Conservation (phyloP, 2,797 vertebrate species). For the Gallinago solitaria region DNA sequence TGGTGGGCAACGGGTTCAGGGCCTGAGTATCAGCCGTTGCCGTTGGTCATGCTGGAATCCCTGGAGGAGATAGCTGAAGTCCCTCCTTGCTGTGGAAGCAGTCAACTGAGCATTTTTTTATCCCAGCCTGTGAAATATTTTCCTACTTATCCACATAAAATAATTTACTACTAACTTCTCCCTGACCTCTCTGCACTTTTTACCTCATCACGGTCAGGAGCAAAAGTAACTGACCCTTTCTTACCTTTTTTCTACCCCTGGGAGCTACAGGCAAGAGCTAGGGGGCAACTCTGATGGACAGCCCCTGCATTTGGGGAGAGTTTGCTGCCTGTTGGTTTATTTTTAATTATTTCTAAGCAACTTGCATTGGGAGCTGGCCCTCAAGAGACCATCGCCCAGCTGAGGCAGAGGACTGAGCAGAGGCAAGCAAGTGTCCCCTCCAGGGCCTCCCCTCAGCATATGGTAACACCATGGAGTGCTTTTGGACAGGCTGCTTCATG, state of each 20-base stretch:
- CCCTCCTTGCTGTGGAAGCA: not conserved
- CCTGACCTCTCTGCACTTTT: not conserved
- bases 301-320: not conserved
- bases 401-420: not conserved
- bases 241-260: not conserved
- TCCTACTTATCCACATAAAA: not conserved
- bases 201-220: not conserved
- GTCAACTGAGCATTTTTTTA: not conserved
- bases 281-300: not conserved
- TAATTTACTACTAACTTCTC: not conserved
- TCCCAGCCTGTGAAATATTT: not conserved
- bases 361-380: not conserved
- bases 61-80: not conserved
- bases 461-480: not conserved
- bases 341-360: not conserved
- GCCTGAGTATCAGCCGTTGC: rapidly evolving
- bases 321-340: not conserved
- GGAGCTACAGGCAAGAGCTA: rapidly evolving
- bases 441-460: rapidly evolving
- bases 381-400: rapidly evolving
- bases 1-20: not conserved
- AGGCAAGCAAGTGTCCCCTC: not conserved
- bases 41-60: not conserved
- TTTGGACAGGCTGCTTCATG: not conserved
- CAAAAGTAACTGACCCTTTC: not conserved